These are phyloP conservation scores for Pterocles burchelli DNA, from an alignment of 2,113 vertebrate species.

Conservation along the genomic window DNA sequence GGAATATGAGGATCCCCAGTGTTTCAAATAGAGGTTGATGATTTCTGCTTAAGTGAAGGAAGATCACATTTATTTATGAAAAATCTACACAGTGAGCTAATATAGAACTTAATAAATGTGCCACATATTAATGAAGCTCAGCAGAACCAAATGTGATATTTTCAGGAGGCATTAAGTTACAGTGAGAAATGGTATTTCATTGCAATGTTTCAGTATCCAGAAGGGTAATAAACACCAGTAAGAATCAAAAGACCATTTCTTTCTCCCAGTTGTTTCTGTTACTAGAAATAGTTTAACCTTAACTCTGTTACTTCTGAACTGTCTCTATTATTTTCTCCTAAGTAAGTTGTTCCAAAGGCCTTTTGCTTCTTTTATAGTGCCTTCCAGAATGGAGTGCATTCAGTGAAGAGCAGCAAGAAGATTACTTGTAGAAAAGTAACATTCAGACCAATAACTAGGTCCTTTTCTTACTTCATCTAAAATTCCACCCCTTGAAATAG, in stretches of 20 bases:
- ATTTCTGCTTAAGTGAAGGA: background rate
- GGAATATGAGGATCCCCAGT: background rate
- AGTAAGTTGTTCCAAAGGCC: background rate
- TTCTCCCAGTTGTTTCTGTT: background rate
- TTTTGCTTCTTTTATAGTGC: background rate
- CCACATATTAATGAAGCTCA: background rate
- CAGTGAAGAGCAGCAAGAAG: background rate
- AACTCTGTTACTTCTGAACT: background rate
- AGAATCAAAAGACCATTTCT: background rate
- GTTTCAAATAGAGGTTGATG: background rate
- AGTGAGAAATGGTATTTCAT: background rate
- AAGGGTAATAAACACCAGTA: background rate
- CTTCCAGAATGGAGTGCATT: background rate
- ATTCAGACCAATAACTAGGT: background rate
- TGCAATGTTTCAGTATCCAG: background rate
- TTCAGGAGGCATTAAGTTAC: background rate
- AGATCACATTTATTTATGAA: background rate
- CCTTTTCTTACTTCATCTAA: background rate
- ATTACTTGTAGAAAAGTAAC: background rate
- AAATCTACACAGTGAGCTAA: background rate
- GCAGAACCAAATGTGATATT: background rate
- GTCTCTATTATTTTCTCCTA: background rate
- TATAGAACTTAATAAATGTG: background rate
- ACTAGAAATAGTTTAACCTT: background rate
- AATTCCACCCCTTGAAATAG: background rate